A percentile compares a stretch with the other conserved stretches of the same genome.
Conservation (phyloP, 1,140 invertebrate genomes). For the Hylyphantes graminicola region DNA sequence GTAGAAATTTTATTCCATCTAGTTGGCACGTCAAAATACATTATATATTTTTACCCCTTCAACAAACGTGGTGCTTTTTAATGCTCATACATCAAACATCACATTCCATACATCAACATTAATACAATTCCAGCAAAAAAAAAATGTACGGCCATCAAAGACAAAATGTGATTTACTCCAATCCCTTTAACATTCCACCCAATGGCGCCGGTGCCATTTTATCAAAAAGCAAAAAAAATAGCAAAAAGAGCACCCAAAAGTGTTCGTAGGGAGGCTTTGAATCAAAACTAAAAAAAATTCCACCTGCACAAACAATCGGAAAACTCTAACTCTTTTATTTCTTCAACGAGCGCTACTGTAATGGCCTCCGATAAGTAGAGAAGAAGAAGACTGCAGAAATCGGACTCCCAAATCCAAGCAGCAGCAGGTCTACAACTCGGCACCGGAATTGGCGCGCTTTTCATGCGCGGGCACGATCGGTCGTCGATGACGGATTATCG, state of each 20-base stretch:
- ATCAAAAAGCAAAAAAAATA: not conserved
- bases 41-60: not conserved
- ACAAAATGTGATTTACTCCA: slow-evolving; percentile 1
- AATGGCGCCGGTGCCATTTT: not conserved
- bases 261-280: slow-evolving; percentile 13
- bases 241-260: slow-evolving; percentile 2
- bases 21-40: too few relatives aligned
- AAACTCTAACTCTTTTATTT: slow-evolving; percentile 51
- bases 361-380: slow-evolving; percentile 38
- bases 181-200: not conserved
- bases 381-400: slow-evolving; percentile 35
- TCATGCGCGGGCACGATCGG: slow-evolving; percentile 59
- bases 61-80: slow-evolving; percentile 7
- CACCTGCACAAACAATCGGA: slow-evolving; percentile 45
- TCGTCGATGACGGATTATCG: slow-evolving; percentile 51
- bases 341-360: slow-evolving; percentile 17
- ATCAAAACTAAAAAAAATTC: slow-evolving; percentile 33
- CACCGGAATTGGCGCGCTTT: slow-evolving; percentile 29
- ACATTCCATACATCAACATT: slow-evolving; percentile 33
- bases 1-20: not conserved
- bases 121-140: not conserved
- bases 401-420: slow-evolving; percentile 36
- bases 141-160: slow-evolving; percentile 3
- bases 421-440: slow-evolving; percentile 38
- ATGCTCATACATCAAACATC: slow-evolving; percentile 32